Percentiles rank a stretch among this genome's conserved stretches.
phyloP scores from a whole-genome alignment of 2,888 invertebrate species.

The Ferrisia virgata region DNA sequence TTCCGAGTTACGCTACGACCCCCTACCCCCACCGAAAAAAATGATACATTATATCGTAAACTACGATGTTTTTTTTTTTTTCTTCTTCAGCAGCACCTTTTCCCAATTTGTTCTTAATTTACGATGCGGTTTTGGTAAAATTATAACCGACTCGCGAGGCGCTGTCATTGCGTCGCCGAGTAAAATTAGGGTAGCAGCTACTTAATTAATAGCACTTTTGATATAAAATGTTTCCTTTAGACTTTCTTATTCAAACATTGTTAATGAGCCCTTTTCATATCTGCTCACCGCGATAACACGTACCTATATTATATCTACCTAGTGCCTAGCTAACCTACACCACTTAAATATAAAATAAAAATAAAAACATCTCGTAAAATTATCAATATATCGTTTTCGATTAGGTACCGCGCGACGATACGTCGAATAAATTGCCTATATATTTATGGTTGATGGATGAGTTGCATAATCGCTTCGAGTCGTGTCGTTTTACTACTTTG shows the following conservation, averaged over 20 bases:
- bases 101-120: constrained; percentile 27
- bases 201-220: constrained; percentile 28
- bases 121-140: neutral
- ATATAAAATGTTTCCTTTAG: constrained; percentile 30
- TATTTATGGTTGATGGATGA: neutral
- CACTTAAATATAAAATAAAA: too few relatives aligned
- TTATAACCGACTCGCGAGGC: constrained; percentile 11
- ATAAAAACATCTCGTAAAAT: neutral
- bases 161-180: neutral
- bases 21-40: constrained; percentile 2
- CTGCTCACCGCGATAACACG: constrained; percentile 17
- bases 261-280: constrained; percentile 27
- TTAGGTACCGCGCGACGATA: neutral
- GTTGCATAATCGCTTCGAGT: neutral
- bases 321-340: neutral
- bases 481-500: too few relatives aligned
- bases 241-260: constrained; percentile 22
- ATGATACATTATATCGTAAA: neutral
- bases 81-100: neutral
- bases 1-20: too few relatives aligned
- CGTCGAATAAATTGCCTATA: neutral
- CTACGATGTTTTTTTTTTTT: neutral
- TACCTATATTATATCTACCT: neutral
- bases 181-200: constrained; percentile 13
- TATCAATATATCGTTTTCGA: neutral